Percentiles rank a stretch among this genome's conserved stretches.
These are phyloP conservation scores for Antechinus stuartii DNA, from an alignment of 2,113 vertebrate species.

Conservation along the genomic window DNA sequence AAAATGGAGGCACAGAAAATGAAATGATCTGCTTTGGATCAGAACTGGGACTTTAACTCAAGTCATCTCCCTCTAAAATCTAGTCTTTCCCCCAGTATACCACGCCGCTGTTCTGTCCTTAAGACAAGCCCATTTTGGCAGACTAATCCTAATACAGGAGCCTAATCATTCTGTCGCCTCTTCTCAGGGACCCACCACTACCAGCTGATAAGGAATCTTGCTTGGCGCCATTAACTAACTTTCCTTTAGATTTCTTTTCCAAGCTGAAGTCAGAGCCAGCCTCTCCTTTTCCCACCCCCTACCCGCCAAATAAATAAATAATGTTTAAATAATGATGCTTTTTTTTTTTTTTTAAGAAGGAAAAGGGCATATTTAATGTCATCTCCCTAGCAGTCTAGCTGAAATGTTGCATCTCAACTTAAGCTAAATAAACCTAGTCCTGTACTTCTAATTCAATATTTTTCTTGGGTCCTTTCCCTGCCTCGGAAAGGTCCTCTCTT, in stretches of 20 bases:
- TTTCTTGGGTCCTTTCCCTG: slow-evolving; percentile 69
- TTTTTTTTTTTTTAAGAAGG: slow-evolving; percentile 69
- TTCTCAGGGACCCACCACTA: slow-evolving; percentile 11
- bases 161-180: slow-evolving; percentile 4
- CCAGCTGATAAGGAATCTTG: slow-evolving; percentile 26
- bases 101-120: neutral
- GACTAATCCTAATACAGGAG: neutral
- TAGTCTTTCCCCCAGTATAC: neutral
- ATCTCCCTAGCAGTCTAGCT: slow-evolving; percentile 72
- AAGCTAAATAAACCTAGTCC: slow-evolving; percentile 64
- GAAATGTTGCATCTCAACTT: slow-evolving; percentile 58
- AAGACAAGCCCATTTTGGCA: neutral
- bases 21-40: neutral
- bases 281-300: slow-evolving; percentile 10
- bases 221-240: neutral
- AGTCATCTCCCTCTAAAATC: neutral
- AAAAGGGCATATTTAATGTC: slow-evolving; percentile 71
- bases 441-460: slow-evolving; percentile 63
- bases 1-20: neutral
- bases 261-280: neutral
- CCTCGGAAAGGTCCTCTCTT: slow-evolving; percentile 58
- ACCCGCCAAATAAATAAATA: slow-evolving; percentile 58
- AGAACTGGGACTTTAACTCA: neutral
- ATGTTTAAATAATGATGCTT: neutral
- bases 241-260: slow-evolving; percentile 10